Conservation (phyloP, 2,113 vertebrate genomes). For the Strigops habroptila region DNA sequence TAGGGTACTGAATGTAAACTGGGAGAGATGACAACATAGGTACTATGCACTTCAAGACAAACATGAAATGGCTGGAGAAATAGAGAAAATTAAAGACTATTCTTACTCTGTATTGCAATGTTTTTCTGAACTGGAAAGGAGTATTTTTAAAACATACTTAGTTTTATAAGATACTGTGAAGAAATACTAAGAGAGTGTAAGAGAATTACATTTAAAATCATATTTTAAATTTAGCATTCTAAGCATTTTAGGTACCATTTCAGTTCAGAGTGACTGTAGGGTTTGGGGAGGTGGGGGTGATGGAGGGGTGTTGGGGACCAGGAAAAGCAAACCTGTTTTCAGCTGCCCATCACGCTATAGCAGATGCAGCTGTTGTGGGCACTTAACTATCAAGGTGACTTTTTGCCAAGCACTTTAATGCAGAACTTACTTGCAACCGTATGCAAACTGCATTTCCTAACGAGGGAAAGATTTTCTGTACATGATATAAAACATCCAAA, state of each 20-base stretch:
- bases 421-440: background rate
- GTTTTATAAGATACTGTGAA: background rate
- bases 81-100: background rate
- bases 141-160: background rate
- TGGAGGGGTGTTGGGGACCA: background rate
- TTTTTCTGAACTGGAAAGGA: constrained; percentile 10
- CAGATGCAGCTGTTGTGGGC: background rate
- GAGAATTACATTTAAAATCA: background rate
- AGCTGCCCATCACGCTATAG: background rate
- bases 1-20: background rate
- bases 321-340: background rate
- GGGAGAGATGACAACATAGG: background rate
- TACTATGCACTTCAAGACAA: background rate
- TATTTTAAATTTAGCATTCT: background rate
- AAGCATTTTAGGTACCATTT: background rate
- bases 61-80: background rate
- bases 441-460: background rate
- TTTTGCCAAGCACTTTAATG: background rate
- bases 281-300: background rate
- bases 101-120: background rate
- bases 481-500: background rate
- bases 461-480: background rate
- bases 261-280: background rate
- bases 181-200: background rate
- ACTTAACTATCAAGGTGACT: background rate